phyloP scores from a whole-genome alignment of 2,113 vertebrate species.

The Butorides virescens region DNA sequence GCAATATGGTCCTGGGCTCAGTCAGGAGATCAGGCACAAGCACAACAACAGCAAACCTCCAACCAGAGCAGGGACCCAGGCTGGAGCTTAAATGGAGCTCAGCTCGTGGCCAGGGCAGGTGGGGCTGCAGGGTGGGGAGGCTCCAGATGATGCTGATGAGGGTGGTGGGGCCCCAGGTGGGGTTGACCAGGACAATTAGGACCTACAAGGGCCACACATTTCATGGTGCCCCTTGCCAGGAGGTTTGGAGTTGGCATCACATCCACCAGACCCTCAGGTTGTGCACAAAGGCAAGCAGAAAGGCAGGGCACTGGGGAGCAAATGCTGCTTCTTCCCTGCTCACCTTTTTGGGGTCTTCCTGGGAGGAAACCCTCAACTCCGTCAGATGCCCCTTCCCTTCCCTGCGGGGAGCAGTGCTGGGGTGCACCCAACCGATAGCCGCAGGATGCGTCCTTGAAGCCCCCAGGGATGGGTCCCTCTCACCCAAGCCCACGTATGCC shows the following conservation, averaged over 20 bases:
- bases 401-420: not conserved
- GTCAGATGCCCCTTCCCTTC: too few species aligned
- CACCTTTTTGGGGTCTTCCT: not conserved
- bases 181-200: too few species aligned
- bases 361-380: not conserved
- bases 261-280: fast-evolving
- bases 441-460: not conserved
- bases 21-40: fast-evolving
- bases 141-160: not conserved
- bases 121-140: not conserved
- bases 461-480: not conserved
- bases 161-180: not conserved
- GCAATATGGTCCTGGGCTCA: fast-evolving
- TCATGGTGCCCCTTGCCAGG: too few species aligned
- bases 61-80: fast-evolving
- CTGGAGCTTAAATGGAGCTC: not conserved
- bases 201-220: too few species aligned
- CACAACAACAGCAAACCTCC: fast-evolving
- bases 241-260: not conserved
- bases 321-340: not conserved
- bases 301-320: not conserved
- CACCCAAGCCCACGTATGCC: not conserved
- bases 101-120: not conserved
- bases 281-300: not conserved
- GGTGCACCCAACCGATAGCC: not conserved